These are phyloP conservation scores for Galerucella calmariensis DNA, from an alignment of 2,888 invertebrate genomes.

Conservation along the genomic window DNA sequence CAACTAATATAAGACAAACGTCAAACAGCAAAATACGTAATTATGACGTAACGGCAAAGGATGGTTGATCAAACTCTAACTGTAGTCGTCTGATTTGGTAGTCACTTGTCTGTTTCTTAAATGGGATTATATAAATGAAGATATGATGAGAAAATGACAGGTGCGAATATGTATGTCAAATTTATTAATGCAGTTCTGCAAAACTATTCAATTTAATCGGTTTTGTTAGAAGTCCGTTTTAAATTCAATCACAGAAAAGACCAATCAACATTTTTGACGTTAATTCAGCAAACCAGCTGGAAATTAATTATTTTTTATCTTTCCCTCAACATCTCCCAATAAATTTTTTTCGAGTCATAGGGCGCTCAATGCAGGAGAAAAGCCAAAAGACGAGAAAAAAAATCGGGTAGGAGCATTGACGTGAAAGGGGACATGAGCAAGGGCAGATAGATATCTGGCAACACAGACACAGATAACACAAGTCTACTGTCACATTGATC, in stretches of 20 bases:
- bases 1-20: too few relatives aligned
- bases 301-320: conserved; percentile 41
- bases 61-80: too few relatives aligned
- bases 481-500: conserved; percentile 63
- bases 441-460: conserved; percentile 61
- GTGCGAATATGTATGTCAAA: too few relatives aligned
- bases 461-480: conserved; percentile 63
- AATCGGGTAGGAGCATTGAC: conserved; percentile 53
- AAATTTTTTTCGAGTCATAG: conserved; percentile 36
- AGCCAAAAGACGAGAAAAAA: conserved; percentile 25
- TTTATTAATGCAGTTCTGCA: too few relatives aligned
- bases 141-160: too few relatives aligned
- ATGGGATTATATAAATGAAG: too few relatives aligned
- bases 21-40: too few relatives aligned
- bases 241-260: conserved; percentile 1
- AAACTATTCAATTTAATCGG: too few relatives aligned
- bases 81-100: too few relatives aligned
- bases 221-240: too few relatives aligned
- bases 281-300: conserved; percentile 17
- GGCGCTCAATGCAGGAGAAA: conserved; percentile 35
- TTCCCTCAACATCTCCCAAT: conserved; percentile 32
- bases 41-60: too few relatives aligned
- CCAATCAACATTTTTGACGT: conserved; percentile 1
- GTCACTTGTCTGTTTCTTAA: too few relatives aligned
- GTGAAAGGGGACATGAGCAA: conserved; percentile 59